Evolutionary conservation across 2,797 vertebrate species (phyloP).

Genomic region (Atherinosoma microstoma): DNA sequence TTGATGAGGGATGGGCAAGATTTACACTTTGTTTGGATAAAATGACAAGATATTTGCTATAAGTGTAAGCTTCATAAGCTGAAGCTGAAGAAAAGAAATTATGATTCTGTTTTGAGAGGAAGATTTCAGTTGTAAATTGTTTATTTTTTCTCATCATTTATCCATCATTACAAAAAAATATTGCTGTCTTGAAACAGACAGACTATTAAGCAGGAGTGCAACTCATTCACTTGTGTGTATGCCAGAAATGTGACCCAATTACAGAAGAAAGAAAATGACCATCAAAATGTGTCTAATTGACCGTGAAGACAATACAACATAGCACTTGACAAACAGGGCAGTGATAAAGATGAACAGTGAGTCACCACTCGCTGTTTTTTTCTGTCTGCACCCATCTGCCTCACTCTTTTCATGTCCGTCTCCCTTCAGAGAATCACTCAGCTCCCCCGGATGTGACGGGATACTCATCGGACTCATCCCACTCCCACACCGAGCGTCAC

Average conservation of each 20-base stretch:
- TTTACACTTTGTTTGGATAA: background rate
- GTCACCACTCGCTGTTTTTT: conserved; percentile 30
- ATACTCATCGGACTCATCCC: conserved; percentile 95
- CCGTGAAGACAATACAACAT: conserved; percentile 21
- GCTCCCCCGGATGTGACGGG: conserved; percentile 97
- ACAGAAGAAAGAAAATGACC: conserved; percentile 21
- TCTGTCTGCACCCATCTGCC: conserved; percentile 12
- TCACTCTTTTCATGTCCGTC: conserved; percentile 3
- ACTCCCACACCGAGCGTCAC: conserved; percentile 81
- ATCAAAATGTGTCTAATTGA: conserved; percentile 26
- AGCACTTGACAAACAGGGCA: conserved; percentile 20
- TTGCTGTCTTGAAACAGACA: background rate
- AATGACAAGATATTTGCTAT: background rate
- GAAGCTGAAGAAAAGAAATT: background rate
- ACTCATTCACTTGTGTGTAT: conserved; percentile 7
- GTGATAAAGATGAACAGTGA: conserved; percentile 33
- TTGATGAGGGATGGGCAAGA: background rate
- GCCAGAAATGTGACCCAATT: conserved; percentile 31
- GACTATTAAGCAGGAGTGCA: background rate
- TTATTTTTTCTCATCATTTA: background rate
- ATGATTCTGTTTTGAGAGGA: background rate
- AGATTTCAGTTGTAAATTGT: too few relatives aligned
- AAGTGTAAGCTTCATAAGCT: background rate
- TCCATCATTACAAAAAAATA: background rate
- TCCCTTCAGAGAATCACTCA: conserved; percentile 91